Percentiles rank a stretch among this genome's conserved stretches.
phyloP scores from a whole-genome alignment of 2,888 invertebrate genomes.

The Dromius quadrimaculatus region DNA sequence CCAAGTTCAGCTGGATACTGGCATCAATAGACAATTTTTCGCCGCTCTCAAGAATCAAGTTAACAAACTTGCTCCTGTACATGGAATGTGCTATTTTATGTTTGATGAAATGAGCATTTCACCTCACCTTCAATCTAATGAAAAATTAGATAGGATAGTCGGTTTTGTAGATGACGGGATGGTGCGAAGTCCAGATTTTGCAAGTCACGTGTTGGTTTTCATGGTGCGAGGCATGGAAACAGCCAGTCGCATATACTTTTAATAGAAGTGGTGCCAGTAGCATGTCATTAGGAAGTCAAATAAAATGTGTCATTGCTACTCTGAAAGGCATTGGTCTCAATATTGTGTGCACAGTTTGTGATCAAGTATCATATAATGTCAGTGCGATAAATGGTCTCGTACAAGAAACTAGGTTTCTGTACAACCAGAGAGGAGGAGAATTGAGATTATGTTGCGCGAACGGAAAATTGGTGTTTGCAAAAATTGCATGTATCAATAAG shows the following conservation, averaged over 20 bases:
- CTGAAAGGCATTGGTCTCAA: neutral
- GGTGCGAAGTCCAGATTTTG: neutral
- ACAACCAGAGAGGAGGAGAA: neutral
- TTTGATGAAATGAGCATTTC: conserved; percentile 51
- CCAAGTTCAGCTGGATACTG: neutral
- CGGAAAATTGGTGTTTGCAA: no score
- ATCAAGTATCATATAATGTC: neutral
- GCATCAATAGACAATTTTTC: neutral
- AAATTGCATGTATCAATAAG: no score
- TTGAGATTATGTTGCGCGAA: no score
- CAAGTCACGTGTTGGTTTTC: neutral
- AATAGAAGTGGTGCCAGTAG: neutral
- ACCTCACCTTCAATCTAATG: conserved; percentile 27
- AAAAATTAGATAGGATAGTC: conserved; percentile 23
- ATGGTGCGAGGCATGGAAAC: neutral
- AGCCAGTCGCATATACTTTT: neutral
- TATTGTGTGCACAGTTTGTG: neutral
- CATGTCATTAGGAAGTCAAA: neutral
- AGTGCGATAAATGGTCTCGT: neutral
- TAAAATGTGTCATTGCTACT: neutral
- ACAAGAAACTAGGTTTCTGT: neutral
- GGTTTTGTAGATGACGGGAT: conserved; percentile 45
- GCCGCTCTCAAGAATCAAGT: neutral
- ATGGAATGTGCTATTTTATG: conserved; percentile 25
- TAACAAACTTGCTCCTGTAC: neutral